Conservation (phyloP, 1,140 invertebrate genomes). For the Potamilus streckersoni region DNA sequence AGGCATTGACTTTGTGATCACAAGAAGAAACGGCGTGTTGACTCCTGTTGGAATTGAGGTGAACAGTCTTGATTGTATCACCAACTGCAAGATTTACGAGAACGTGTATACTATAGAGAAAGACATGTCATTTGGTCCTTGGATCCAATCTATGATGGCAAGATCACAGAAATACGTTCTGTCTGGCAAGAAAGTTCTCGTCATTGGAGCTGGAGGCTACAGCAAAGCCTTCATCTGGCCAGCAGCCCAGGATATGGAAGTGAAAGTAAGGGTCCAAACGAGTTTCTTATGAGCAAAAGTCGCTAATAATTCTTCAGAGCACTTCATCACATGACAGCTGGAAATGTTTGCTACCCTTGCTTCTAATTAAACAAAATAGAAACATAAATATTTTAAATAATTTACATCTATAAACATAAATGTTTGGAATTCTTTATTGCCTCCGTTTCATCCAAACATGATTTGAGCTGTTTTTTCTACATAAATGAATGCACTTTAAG, state of each 20-base stretch:
- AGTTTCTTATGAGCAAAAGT: too few relatives aligned
- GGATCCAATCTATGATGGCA: conserved; percentile 35
- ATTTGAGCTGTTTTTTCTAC: too few relatives aligned
- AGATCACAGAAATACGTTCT: conserved; percentile 32
- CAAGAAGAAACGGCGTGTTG: conserved; percentile 17
- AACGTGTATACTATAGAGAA: conserved; percentile 5
- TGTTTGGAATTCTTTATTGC: too few relatives aligned
- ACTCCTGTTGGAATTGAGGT: conserved; percentile 36
- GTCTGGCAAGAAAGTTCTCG: conserved; percentile 25
- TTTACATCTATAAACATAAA: too few relatives aligned
- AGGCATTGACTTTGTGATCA: conserved; percentile 42
- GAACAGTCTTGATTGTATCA: conserved; percentile 47
- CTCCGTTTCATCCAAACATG: too few relatives aligned
- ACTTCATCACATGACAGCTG: too few relatives aligned
- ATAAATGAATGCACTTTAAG: too few relatives aligned
- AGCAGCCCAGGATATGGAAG: conserved; percentile 27
- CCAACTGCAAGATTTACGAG: conserved; percentile 43
- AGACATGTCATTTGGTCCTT: conserved; percentile 1
- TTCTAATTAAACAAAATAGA: too few relatives aligned
- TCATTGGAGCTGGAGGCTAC: conserved; percentile 37
- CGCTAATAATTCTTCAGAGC: too few relatives aligned
- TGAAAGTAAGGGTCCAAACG: conserved; percentile 35
- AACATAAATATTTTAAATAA: too few relatives aligned
- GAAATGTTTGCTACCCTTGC: too few relatives aligned
- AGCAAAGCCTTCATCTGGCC: conserved; percentile 38